Evolutionary conservation across 2,797 vertebrate genomes (phyloP), one percentile per base, ranked within the genome.

Genomic region (Poecilia velifera): DNA sequence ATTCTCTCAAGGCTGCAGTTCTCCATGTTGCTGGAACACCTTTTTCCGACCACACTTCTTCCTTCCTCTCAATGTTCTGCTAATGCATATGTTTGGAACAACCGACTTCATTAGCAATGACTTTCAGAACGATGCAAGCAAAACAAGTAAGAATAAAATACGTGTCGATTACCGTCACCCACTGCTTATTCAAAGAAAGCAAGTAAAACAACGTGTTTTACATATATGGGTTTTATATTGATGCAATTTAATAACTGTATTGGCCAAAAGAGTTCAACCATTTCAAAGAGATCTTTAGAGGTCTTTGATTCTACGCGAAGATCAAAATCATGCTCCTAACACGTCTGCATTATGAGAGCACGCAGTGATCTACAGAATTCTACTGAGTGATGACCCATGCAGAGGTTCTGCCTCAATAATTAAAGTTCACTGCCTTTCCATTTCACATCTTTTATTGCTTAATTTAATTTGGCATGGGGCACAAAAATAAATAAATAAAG

Each of bases 381-480:
- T 57, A 76, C 79, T 72, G 79, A 85, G 85, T 86, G 84, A 78
- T 94, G 93, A 93, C 91, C 92, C 86, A 73, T 59, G 81, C 84
- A 82, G 85, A 88, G 90, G 86, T 82, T 87, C 81, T 89, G 87
- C 88, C 89, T 93, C 83, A 88, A 93, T 92, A 93, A 94, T 94
- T 93, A 92, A 93, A 93, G 88, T 94, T 91, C 87, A 95, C 95
- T 93, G 93, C 88, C 91, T 94, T 91, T 88, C 86, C 88, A 89
- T 89, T 90, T 85, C 73, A 39, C 84, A 81, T 87, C 51, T 91
- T 89, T 93, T 92, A 95, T 93, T 91, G 90, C 66, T 86, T 94
- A 94, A 96, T 95, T 95, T 93, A 93, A 95, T 96, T 96, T 94
- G 90, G 92, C 88, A 92, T 89, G 74, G 45, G 88, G 73, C 80